A percentile compares a stretch with the other conserved stretches of the same genome.
phyloP scores from a whole-genome alignment of 1,140 invertebrate genomes.

The Pissodes strobi region DNA sequence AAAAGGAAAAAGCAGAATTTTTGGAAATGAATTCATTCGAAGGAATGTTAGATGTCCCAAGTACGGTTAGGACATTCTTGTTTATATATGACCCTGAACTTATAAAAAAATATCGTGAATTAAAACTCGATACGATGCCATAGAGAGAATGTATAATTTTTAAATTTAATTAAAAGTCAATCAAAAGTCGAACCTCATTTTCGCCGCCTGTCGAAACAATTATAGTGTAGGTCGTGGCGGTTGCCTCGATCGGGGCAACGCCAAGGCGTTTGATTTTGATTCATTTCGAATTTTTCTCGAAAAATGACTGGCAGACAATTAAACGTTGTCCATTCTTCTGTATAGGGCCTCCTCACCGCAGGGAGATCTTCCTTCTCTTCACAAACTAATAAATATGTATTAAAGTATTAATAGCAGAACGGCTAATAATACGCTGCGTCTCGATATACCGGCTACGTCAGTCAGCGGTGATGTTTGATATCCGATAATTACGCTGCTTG shows the following conservation, averaged over 20 bases:
- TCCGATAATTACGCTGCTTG: constrained; percentile 27
- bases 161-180: constrained; percentile 26
- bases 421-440: constrained; percentile 35
- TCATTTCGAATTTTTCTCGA: constrained; percentile 27
- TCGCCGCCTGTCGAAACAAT: constrained; percentile 10
- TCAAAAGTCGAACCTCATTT: constrained; percentile 9
- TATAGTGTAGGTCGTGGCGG: too few species aligned
- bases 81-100: too few species aligned
- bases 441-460: constrained; percentile 29
- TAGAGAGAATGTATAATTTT: too few species aligned
- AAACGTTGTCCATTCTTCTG: constrained; percentile 36
- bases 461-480: constrained; percentile 21
- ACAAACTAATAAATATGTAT: constrained; percentile 40
- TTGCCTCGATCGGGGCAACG: background rate
- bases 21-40: too few species aligned
- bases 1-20: too few species aligned
- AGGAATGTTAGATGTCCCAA: too few species aligned
- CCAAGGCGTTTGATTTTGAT: constrained; percentile 26
- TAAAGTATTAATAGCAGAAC: constrained; percentile 38
- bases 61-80: too few species aligned
- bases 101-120: too few species aligned
- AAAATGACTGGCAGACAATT: constrained; percentile 36
- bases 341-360: constrained; percentile 14
- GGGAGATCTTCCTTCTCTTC: constrained; percentile 27
- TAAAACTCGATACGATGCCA: too few species aligned